Evolutionary conservation across 2,888 invertebrate species (phyloP), one percentile per base, ranked within the genome.

Genomic region (Rambutsinella grinnellia): DNA sequence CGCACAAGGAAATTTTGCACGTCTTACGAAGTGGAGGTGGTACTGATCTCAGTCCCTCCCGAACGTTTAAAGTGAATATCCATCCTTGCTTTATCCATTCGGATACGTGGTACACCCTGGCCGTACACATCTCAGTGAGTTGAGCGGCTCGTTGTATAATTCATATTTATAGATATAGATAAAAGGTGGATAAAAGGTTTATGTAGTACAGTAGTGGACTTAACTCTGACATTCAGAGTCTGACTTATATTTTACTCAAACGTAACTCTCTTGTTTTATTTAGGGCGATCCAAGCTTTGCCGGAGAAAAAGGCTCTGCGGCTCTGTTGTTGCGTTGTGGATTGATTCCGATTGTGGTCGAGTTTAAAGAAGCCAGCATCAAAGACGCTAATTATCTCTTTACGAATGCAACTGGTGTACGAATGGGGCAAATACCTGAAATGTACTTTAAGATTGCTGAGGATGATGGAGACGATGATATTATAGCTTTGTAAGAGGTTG

Each of bases 361-460:
- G 21, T 67, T 57, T n/a, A 23, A 58, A 26, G 58, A 67, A 19
- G 67, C 58, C 8, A 21, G 49, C 13, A 15, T 1, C 23, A 13
- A 13, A 5, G 47, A 58, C 2, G 58, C 23, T n/a, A 27, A 54
- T 2, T 36, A 36, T 10, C 36, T 26, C 10, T 15, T 58, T 1
- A 6, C 57, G 13, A 72, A 63, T 28, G 26, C 65, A 23, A 72
- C 72, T 10, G 72, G 72, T 17, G 44, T 58, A 6, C 56, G 36
- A n/a, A 72, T 58, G 0, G 72, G 72, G 19, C 65, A 65, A n/a
- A 65, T 72, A 15, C 72, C 72, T 24, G 19, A 23, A 19, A 27
- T 72, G n/a, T 58, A 57, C 23, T 72, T 72, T 44, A 72, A 26
- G n/a, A 2, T 72, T 17, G 27, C n/a, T 44, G 23, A 28, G 1